These are phyloP conservation scores for Andrena trimmerana DNA, from an alignment of 2,888 invertebrate genomes.

Conservation along the genomic window DNA sequence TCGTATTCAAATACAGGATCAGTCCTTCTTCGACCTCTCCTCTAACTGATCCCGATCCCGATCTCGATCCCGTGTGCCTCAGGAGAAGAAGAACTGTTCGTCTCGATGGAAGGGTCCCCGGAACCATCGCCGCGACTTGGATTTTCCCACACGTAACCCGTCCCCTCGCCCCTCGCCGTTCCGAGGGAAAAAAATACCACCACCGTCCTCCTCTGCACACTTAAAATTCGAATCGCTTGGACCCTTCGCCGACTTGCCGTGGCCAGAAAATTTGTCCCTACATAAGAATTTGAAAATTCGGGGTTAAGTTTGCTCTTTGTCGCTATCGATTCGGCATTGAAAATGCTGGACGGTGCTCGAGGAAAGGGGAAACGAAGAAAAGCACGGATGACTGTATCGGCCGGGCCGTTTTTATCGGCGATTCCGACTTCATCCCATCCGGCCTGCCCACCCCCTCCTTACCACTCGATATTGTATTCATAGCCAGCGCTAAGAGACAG, in stretches of 20 bases:
- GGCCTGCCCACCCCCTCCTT: constrained; percentile 47
- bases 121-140: constrained; percentile 72
- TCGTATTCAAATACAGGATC: constrained; percentile 85
- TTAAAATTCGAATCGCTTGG: not conserved
- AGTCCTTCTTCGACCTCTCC: constrained; percentile 82
- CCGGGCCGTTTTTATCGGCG: constrained; percentile 73
- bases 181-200: not conserved
- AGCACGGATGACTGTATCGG: constrained; percentile 58
- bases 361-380: constrained; percentile 54
- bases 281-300: not conserved
- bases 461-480: constrained; percentile 79
- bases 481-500: constrained; percentile 75
- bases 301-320: not conserved
- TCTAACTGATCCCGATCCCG: constrained; percentile 82
- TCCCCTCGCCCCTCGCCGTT: not conserved
- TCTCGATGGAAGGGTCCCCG: constrained; percentile 76
- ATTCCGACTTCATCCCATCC: constrained; percentile 70
- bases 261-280: not conserved
- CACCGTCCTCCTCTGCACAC: not conserved
- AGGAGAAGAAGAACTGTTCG: constrained; percentile 82
- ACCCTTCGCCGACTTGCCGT: not conserved
- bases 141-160: constrained; percentile 80
- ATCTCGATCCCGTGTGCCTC: constrained; percentile 77
- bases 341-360: constrained; percentile 21
- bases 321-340: not conserved